Evolutionary conservation across 1,140 invertebrate genomes (phyloP).

Genomic region (Drosophila yakuba): DNA sequence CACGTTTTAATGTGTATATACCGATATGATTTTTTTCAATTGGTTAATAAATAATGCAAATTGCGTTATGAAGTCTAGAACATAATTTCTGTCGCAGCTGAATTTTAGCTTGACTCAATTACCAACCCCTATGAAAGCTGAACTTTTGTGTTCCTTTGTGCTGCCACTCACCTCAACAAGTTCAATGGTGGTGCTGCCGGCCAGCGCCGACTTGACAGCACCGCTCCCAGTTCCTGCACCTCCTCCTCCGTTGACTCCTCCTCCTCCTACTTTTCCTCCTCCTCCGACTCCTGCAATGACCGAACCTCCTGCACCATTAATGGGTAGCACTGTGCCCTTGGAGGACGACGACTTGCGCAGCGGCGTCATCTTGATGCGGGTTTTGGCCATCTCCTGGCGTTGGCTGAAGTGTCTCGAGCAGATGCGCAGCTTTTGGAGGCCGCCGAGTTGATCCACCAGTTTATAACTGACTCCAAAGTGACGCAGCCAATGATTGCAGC

Average conservation of each 20-base stretch:
- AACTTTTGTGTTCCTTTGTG: background rate
- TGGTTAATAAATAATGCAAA: background rate
- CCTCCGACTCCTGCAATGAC: background rate
- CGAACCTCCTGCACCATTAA: background rate
- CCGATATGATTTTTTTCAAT: no score
- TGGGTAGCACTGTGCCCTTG: constrained; percentile 43
- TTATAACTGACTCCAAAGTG: constrained; percentile 60
- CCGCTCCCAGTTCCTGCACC: constrained; percentile 9
- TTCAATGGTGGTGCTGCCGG: constrained; percentile 57
- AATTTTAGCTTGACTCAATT: background rate
- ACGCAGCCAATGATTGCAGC: constrained; percentile 69
- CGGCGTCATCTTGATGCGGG: constrained; percentile 80
- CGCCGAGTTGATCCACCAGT: constrained; percentile 61
- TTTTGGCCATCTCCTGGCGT: constrained; percentile 75
- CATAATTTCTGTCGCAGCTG: background rate
- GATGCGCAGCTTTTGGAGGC: constrained; percentile 73
- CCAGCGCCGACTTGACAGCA: constrained; percentile 50
- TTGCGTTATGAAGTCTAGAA: background rate
- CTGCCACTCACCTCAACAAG: constrained; percentile 56
- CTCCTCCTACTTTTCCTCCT: background rate
- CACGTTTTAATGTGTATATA: no score
- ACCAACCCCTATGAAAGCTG: constrained; percentile 2
- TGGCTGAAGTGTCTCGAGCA: constrained; percentile 66
- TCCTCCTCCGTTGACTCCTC: constrained; percentile 3
- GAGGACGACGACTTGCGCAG: constrained; percentile 56